phyloP scores from a whole-genome alignment of 2,797 vertebrate genomes.

The Gymnodraco acuticeps region DNA sequence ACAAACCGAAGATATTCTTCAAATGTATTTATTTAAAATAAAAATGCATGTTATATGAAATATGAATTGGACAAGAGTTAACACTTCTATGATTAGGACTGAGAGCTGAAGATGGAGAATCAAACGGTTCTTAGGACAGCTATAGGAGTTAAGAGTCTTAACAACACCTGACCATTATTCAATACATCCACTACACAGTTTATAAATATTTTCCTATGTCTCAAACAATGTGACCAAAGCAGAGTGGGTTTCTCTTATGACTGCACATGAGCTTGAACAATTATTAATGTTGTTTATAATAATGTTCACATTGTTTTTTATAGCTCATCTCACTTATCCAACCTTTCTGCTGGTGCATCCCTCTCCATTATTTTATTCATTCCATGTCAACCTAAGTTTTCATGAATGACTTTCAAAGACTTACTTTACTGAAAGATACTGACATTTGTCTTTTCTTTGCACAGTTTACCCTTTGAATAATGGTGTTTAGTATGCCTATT shows the following conservation, averaged over 20 bases:
- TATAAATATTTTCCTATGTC: background rate
- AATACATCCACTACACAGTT: background rate
- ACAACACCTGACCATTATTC: background rate
- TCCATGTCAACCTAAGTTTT: background rate
- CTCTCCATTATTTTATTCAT: background rate
- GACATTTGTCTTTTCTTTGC: background rate
- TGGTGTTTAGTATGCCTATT: constrained; percentile 3
- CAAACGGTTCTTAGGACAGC: background rate
- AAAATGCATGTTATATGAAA: background rate
- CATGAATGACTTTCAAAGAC: background rate
- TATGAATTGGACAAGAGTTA: background rate
- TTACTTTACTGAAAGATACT: background rate
- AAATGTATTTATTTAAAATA: background rate
- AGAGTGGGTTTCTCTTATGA: background rate
- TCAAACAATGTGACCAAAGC: background rate
- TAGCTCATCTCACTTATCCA: background rate
- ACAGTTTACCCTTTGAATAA: background rate
- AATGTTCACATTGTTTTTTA: background rate
- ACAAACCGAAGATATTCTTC: background rate
- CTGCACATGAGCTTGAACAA: no score
- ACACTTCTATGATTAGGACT: background rate
- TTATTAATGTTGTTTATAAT: background rate
- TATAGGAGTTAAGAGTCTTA: background rate
- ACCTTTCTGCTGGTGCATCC: background rate
- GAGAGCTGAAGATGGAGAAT: background rate